Conservation (phyloP, 2,888 invertebrate species). For the Drosophila barbarae region DNA sequence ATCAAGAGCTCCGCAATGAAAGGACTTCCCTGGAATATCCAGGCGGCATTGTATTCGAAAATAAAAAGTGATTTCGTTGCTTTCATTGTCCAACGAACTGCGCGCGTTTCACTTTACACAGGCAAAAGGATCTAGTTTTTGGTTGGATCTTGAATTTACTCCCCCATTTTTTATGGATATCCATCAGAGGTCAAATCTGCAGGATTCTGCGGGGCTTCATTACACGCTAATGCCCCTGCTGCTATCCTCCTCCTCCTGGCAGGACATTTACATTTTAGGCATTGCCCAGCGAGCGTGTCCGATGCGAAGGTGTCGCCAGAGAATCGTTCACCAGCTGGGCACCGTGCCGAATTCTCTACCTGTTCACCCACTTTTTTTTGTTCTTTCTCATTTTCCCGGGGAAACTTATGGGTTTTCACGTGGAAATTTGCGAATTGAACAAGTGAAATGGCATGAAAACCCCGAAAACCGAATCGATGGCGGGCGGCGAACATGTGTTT, state of each 20-base stretch:
- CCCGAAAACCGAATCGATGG: background rate
- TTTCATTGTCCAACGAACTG: slow-evolving; percentile 39
- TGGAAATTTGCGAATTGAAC: slow-evolving; percentile 49
- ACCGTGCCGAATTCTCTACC: slow-evolving; percentile 48
- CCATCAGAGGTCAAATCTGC: slow-evolving; percentile 38
- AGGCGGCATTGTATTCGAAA: slow-evolving; percentile 51
- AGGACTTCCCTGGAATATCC: slow-evolving; percentile 65
- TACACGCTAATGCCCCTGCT: slow-evolving; percentile 11
- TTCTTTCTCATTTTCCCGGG: background rate
- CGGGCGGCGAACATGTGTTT: slow-evolving; percentile 32
- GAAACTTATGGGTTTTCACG: slow-evolving; percentile 40
- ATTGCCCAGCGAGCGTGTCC: slow-evolving; percentile 55
- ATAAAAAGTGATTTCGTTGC: slow-evolving; percentile 63
- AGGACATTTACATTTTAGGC: slow-evolving; percentile 52
- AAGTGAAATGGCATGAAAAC: slow-evolving; percentile 45
- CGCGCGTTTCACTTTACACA: slow-evolving; percentile 46
- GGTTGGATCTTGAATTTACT: slow-evolving; percentile 5
- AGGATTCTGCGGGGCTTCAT: slow-evolving; percentile 13
- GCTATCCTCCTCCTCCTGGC: slow-evolving; percentile 31
- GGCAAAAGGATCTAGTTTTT: slow-evolving; percentile 42
- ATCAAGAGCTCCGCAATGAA: slow-evolving; percentile 48
- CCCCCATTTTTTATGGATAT: background rate
- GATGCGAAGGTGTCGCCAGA: slow-evolving; percentile 53
- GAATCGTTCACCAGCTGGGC: slow-evolving; percentile 20
- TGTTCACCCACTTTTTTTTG: slow-evolving; percentile 27